Evolutionary conservation across 2,888 invertebrate species (phyloP), one percentile per base, ranked within the genome.

Genomic region (Lochmaea crataegi): DNA sequence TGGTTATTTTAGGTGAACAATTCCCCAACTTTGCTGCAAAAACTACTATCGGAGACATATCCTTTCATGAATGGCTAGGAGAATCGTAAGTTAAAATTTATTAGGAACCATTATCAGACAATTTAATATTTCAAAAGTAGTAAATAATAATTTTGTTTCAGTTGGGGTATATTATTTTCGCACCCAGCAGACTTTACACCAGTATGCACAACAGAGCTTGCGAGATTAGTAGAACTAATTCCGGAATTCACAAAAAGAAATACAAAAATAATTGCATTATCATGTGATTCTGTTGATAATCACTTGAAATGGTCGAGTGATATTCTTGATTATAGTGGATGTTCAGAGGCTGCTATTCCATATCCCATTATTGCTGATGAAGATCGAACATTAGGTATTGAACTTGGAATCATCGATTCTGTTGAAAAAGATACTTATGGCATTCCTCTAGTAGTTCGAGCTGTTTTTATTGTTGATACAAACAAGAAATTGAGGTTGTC

Each of bases 171-270:
- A n/a, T 87, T 99, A 42, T 99, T 99, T 86, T 98, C 98, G 0
- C 99, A 99, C 88, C 99, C 99, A 0, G 94, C 96, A 41, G 99
- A 99, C 86, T 99, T 94, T 86, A 99, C 99, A 0, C 99, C 99
- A 0, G 98, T 99, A 0, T 99, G 99, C 84, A 99, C 99, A 0
- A 99, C 98, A 0, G 99, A 99, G 87, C 88, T 99, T 67, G 94
- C 95, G 0, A 88, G 93, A 71, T 93, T 96, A 1, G 90, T 93
- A 0, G 89, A 91, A 74, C 85, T 97, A 61, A 81, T 91, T 72
- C 92, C 94, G 0, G 94, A 97, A 84, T 98, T 98, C 84, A 81
- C 88, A 14, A 93, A 93, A 83, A 90, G 97, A 2, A 92, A 93
- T 79, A 92, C 96, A 0, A 97, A 98, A 88, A n/a, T n/a, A n/a